A percentile compares a stretch with the other conserved stretches of the same genome.
phyloP scores from a whole-genome alignment of 2,797 vertebrate genomes.

The Meda fulgida region DNA sequence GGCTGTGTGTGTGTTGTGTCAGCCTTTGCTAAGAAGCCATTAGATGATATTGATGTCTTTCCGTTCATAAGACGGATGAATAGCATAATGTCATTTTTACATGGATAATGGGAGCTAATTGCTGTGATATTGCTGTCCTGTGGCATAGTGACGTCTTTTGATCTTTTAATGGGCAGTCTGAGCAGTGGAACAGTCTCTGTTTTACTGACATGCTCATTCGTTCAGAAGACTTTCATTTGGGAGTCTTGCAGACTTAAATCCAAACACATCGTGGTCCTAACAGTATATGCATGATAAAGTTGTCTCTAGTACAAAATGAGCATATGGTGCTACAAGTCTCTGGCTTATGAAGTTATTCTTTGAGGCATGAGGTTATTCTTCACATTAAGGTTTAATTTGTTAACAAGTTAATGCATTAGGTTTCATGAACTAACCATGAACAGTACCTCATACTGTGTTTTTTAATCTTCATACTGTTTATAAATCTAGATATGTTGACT shows the following conservation, averaged over 20 bases:
- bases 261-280: background rate
- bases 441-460: background rate
- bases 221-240: background rate
- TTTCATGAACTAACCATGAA: background rate
- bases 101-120: constrained; percentile 36
- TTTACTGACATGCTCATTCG: constrained; percentile 11
- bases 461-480: background rate
- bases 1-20: constrained; percentile 8
- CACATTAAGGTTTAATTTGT: background rate
- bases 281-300: background rate
- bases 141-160: constrained; percentile 13
- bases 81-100: constrained; percentile 36
- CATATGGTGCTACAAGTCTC: background rate
- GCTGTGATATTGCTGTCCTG: constrained; percentile 21
- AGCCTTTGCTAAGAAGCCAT: constrained; percentile 13
- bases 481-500: background rate
- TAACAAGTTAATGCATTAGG: background rate
- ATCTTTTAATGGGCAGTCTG: constrained; percentile 6
- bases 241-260: background rate
- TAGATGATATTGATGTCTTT: constrained; percentile 5
- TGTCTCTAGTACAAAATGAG: background rate
- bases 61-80: background rate
- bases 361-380: background rate
- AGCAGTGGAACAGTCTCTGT: background rate
- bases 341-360: background rate